Evolutionary conservation across 2,113 vertebrate genomes (phyloP).

Genomic region (Actenoides hombroni): DNA sequence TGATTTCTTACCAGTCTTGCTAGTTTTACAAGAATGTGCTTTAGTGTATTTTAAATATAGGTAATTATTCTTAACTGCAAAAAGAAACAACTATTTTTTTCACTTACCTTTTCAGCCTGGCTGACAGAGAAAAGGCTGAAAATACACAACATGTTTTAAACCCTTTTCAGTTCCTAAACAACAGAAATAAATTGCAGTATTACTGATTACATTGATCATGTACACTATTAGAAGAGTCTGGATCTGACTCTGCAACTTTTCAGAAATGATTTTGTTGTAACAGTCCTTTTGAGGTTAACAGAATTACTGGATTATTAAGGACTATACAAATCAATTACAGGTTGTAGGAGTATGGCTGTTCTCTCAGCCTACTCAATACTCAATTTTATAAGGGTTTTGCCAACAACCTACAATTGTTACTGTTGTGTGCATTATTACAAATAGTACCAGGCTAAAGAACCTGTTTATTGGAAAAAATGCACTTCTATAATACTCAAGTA

Average conservation of each 20-base stretch:
- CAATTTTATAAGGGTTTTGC: neutral
- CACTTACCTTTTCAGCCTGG: neutral
- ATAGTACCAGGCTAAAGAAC: neutral
- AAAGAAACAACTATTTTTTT: neutral
- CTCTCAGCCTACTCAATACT: neutral
- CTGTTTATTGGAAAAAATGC: neutral
- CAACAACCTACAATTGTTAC: neutral
- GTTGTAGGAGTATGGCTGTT: neutral
- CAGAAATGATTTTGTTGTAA: neutral
- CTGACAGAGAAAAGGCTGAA: constrained; percentile 45
- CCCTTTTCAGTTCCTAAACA: constrained; percentile 26
- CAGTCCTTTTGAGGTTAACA: neutral
- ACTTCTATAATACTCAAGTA: neutral
- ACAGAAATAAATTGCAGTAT: neutral
- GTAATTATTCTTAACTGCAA: neutral
- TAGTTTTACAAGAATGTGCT: neutral
- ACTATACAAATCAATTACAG: neutral
- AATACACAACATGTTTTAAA: constrained; percentile 35
- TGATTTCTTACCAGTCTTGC: neutral
- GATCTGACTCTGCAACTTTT: constrained; percentile 11
- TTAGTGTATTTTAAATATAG: neutral
- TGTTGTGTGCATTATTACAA: neutral
- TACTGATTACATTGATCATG: neutral
- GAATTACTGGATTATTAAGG: neutral
- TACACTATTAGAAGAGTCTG: neutral